Evolutionary conservation across 2,113 vertebrate species (phyloP), one percentile per base, ranked within the genome.

Genomic region (Ceyx cyanopectus): DNA sequence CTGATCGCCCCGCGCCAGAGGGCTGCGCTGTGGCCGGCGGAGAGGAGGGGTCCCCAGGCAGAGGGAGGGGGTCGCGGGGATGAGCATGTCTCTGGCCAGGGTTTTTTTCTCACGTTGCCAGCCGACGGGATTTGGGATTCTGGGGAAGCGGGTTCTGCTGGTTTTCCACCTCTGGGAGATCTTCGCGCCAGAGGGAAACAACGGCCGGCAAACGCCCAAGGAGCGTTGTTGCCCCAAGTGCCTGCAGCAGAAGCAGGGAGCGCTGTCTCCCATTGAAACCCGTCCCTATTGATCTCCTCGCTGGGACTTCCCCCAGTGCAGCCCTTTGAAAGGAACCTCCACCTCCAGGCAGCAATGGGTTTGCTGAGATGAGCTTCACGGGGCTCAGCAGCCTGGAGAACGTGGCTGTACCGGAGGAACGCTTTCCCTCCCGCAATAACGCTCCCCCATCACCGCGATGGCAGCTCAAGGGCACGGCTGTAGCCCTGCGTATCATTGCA

Each of bases 391-490:
- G 27, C 40, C 62, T 30, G 6, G 20, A 12, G 41, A 45, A 22
- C 41, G 21, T 43, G 41, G 19, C 62, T 9, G 40, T 68, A 73
- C 43, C 40, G 40, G 30, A 50, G 54, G 30, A 84, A 4, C 20
- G 5, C 2, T 23, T 40, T 50, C 23, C 32, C 12, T 22, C 63
- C 43, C 10, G 53, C 19, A 76, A 45, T 10, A 58, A n/a, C 0
- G 0, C 29, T 27, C 19, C 62, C 7, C 40, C 61, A 10, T 22
- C 65, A 24, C 19, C 12, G 6, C 3, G 67, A 40, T 34, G 19
- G 20, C 18, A 6, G 58, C 48, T 53, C 3, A 2, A 48, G 26
- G 50, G 29, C 58, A 19, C 0, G 0, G 27, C 56, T 7, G 14
- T 9, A 30, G 48, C 54, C 63, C 10, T 48, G 46, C 69, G 12